Percentiles rank a stretch among this genome's conserved stretches.
Conservation (phyloP, 2,888 invertebrate species). For the Gisinianus flammeolus region DNA sequence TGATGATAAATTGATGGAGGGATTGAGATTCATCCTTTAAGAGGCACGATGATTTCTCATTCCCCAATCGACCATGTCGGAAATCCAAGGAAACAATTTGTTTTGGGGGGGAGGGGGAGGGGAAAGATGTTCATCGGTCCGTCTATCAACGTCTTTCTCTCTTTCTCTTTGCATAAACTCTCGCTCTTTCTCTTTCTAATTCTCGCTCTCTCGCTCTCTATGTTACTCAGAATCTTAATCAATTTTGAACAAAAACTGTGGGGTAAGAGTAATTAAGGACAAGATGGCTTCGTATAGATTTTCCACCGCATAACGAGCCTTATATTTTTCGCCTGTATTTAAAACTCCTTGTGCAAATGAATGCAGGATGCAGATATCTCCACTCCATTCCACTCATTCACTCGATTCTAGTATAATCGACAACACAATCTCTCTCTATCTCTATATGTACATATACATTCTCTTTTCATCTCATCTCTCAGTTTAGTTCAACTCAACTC, state of each 20-base stretch:
- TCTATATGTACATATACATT: too few species aligned
- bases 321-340: neutral
- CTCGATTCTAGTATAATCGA: too few species aligned
- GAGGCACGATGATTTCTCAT: too few species aligned
- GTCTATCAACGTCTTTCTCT: neutral
- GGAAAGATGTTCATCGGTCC: neutral
- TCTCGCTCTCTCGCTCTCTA: neutral
- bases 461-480: too few species aligned
- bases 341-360: too few species aligned
- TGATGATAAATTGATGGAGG: neutral
- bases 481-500: too few species aligned
- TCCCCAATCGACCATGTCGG: too few species aligned
- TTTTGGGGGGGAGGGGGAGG: neutral
- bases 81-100: too few species aligned
- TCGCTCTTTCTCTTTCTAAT: too few species aligned
- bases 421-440: too few species aligned
- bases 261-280: constrained; percentile 1
- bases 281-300: neutral
- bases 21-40: neutral
- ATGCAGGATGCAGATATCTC: too few species aligned
- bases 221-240: neutral
- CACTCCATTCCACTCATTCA: too few species aligned
- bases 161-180: neutral
- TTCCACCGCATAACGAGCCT: neutral
- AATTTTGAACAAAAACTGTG: neutral